Evolutionary conservation across 2,888 invertebrate species (phyloP), one percentile per base, ranked within the genome.

Genomic region (Beris chalybata): DNA sequence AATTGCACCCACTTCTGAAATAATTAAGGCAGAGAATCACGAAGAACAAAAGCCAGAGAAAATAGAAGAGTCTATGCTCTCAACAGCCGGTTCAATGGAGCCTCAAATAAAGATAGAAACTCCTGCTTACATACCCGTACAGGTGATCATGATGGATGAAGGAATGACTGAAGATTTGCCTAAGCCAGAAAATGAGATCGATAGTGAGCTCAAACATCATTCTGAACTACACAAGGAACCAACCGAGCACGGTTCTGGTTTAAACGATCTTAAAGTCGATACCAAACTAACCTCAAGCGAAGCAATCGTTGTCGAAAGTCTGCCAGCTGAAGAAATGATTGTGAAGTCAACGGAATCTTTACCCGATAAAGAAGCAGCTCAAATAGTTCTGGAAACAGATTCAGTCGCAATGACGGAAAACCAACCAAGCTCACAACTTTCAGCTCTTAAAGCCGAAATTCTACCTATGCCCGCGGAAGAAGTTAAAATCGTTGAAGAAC

Each of bases 351-450:
- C 13, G 3, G 64, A 64, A 54, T 30, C 54, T 11, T 11, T 22
- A 4, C 13, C 15, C 1, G 64, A 53, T n/a, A 44, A 31, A 32
- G 64, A 65, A 32, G 56, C 54, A 5, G 38, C 64, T 3, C 64
- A 65, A 31, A 15, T 65, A 4, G 47, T 48, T 54, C 56, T 65
- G 2, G 64, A 65, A 31, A 65, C 64, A 4, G 48, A 56, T 5
- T 56, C 64, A 48, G 38, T 65, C 4, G 56, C 12, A 31, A 55
- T 65, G 55, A 65, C 47, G 32, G 64, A 65, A 3, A 56, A 47
- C n/a, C 5, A 12, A 22, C 55, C 13, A 22, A 55, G 56, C 13
- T 9, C 31, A 2, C 9, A 9, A 2, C 44, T 31, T 5, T 47
- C 7, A 15, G 48, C 29, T 2, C 22, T 56, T 11, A 56, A 65